These are phyloP conservation scores for Ferrisia virgata DNA, from an alignment of 2,888 invertebrate genomes.

Conservation along the genomic window DNA sequence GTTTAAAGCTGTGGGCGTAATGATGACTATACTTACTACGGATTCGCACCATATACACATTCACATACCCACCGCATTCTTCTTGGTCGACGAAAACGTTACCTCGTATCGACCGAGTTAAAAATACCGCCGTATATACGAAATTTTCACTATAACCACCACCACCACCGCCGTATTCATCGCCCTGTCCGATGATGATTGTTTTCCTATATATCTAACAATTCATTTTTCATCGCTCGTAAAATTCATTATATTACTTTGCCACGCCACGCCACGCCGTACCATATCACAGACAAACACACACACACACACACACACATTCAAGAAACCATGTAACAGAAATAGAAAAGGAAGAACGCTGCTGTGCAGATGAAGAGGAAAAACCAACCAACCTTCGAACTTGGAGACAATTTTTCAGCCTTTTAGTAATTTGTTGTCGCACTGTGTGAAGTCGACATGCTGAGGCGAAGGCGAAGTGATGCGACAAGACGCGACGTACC, in stretches of 20 bases:
- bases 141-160: not conserved
- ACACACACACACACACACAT: not conserved
- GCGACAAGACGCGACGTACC: not conserved
- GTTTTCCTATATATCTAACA: not conserved
- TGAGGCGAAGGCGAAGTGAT: too few species aligned
- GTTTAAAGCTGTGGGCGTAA: constrained; percentile 2
- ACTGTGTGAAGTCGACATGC: too few species aligned
- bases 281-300: too few species aligned
- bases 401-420: not conserved
- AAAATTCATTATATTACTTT: not conserved
- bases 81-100: constrained; percentile 5
- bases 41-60: not conserved
- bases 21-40: constrained; percentile 14
- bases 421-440: not conserved
- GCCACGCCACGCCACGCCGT: not conserved
- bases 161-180: not conserved
- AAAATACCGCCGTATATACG: constrained; percentile 4
- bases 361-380: not conserved
- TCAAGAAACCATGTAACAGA: not conserved
- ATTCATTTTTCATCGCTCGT: not conserved
- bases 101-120: constrained; percentile 17
- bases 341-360: not conserved
- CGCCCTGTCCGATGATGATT: not conserved
- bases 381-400: not conserved
- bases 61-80: not conserved